Conservation (phyloP, 2,888 invertebrate species). For the Ashinkailepas kermadecensis region DNA sequence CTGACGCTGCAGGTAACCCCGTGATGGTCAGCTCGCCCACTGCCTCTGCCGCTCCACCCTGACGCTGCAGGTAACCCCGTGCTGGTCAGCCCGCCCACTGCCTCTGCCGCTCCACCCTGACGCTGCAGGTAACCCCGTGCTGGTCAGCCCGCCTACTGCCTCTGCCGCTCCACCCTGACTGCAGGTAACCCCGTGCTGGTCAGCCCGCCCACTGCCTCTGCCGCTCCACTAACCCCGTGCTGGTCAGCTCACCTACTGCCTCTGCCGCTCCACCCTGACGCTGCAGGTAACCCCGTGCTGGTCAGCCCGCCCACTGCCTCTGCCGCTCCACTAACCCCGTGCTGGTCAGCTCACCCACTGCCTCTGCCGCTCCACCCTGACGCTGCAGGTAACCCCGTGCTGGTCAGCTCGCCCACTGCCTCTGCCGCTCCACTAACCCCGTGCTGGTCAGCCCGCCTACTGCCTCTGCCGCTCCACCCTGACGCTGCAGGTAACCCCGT, state of each 20-base stretch:
- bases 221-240: not conserved
- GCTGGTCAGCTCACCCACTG: not conserved
- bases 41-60: not conserved
- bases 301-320: not conserved
- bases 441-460: not conserved
- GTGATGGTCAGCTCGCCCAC: not conserved
- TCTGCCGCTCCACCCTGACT: not conserved
- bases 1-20: not conserved
- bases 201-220: not conserved
- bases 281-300: not conserved
- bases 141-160: not conserved
- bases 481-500: not conserved
- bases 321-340: not conserved
- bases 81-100: not conserved
- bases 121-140: not conserved
- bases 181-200: not conserved
- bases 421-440: too few species aligned
- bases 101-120: not conserved
- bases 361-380: not conserved
- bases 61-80: not conserved
- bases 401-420: not conserved
- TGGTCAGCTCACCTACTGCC: not conserved
- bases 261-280: not conserved
- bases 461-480: not conserved
- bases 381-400: not conserved